Evolutionary conservation across 2,888 invertebrate genomes (phyloP), one percentile per base, ranked within the genome.

Genomic region (Periphyllus acericola): DNA sequence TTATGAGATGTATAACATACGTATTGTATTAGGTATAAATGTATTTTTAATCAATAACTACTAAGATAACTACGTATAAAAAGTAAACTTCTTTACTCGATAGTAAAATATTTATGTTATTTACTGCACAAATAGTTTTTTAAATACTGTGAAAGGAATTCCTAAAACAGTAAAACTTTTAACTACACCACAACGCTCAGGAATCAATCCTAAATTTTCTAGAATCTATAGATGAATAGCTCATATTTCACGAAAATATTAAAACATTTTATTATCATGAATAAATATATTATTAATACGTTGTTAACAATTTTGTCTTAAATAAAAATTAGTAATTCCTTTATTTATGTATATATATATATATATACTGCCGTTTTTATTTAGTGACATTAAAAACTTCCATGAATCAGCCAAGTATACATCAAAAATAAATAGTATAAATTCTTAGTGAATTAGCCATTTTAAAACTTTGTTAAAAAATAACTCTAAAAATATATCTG

Each of bases 401-500:
- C n/a, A 66, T 0, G n/a, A 60, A 66, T 80, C n/a, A 80, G 66
- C 80, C 40, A 66, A 80, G 9, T 66, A 40, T 40, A 66, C 17
- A 40, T 80, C 40, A 40, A 66, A 36, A 80, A 66, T 36, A 66
- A 80, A 40, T 80, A 80, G 40, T 40, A n/a, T 40, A 80, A 29
- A 80, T 66, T 80, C 29, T 29, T 40, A 29, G 36, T 0, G 80
- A 80, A 66, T 66, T 80, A 66, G 80, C 36, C 29, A 29, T 21
- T 80, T 80, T 40, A 40, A 19, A 80, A 29, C 19, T 40, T 80
- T 29, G 36, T 80, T 40, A 40, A 40, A 80, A 80, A 80, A 80
- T 36, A 60, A 36, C 40, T 40, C 46, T 75, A 75, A 75, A 75
- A 75, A 75, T 75, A 75, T 46, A 46, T 40, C 75, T 46, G 19